Conservation (phyloP, 2,113 vertebrate genomes). For the Artemisiospiza belli region DNA sequence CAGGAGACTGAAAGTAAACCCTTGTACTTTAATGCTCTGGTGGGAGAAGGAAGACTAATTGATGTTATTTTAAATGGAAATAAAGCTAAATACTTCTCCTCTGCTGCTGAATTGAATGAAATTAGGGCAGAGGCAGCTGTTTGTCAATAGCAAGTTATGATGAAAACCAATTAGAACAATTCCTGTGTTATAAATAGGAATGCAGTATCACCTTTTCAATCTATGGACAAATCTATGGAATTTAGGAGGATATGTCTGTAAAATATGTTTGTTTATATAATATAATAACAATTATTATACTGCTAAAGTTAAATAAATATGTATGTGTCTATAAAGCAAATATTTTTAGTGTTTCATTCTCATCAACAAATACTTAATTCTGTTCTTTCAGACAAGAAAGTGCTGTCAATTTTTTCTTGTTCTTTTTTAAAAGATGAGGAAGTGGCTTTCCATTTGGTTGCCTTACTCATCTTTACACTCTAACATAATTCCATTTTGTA, state of each 20-base stretch:
- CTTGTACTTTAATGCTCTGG: neutral
- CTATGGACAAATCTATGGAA: neutral
- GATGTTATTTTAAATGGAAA: neutral
- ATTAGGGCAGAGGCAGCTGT: neutral
- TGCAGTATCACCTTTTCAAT: neutral
- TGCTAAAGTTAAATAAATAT: neutral
- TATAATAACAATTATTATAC: neutral
- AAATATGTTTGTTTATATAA: neutral
- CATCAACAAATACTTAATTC: neutral
- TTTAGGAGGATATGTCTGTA: neutral
- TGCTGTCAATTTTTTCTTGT: fast-evolving
- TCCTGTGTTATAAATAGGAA: neutral
- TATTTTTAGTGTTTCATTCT: neutral
- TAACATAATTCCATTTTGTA: neutral
- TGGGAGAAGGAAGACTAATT: neutral
- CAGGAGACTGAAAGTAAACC: neutral
- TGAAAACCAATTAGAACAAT: neutral
- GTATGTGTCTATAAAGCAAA: fast-evolving
- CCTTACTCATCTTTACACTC: neutral
- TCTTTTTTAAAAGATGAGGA: neutral
- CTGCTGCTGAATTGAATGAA: neutral
- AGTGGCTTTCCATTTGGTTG: neutral
- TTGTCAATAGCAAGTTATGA: neutral
- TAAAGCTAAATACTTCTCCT: neutral
- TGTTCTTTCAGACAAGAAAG: neutral